Evolutionary conservation across 1,140 invertebrate genomes (phyloP).

Genomic region (Hypsibius dujardini): DNA sequence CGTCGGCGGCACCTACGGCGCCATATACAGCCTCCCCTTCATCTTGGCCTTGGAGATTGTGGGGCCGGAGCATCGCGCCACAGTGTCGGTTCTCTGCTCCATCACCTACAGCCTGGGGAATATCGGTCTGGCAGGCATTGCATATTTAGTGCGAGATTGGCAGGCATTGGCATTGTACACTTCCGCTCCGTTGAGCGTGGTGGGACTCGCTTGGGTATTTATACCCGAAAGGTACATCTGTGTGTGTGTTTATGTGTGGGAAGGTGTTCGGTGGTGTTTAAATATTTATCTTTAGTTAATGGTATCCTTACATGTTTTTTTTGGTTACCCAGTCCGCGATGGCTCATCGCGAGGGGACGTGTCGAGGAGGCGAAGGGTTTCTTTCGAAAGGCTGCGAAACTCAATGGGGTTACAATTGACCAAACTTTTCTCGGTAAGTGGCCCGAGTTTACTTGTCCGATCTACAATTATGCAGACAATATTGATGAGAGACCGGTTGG

Average conservation of each 20-base stretch:
- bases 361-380: background rate
- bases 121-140: conserved; percentile 48
- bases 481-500: too few species aligned
- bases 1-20: conserved; percentile 55
- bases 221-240: too few species aligned
- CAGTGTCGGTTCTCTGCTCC: conserved; percentile 47
- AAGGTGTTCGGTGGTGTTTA: too few species aligned
- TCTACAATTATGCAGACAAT: too few species aligned
- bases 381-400: background rate
- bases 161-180: conserved; percentile 54
- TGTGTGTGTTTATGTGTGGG: too few species aligned
- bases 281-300: too few species aligned
- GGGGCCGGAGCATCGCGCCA: conserved; percentile 22
- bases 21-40: conserved; percentile 17
- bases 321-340: conserved; percentile 1
- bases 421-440: background rate
- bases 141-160: conserved; percentile 61
- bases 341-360: background rate
- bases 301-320: too few species aligned
- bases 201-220: background rate
- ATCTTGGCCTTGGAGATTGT: conserved; percentile 8
- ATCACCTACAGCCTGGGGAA: conserved; percentile 58
- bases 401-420: background rate
- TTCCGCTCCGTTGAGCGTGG: conserved; percentile 55
- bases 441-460: too few species aligned